Base-by-base conservation (phyloP, 2,888 invertebrate species). In the Scaptomyza parva region DNA sequence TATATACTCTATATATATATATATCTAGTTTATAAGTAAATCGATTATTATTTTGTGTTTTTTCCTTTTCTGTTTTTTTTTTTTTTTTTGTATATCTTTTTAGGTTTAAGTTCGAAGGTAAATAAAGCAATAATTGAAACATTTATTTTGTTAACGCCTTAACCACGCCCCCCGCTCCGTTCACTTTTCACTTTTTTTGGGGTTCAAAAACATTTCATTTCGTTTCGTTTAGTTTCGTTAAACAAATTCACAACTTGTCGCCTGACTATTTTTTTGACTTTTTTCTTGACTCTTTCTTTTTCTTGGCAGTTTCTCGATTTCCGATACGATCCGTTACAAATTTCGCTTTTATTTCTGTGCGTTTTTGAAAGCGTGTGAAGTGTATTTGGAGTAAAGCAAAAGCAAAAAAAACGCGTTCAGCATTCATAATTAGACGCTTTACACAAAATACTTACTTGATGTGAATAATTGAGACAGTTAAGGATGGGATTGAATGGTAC, bases 341-440 rank as follows among this genome's bases (percentile, higher is more conserved):
- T 74, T 73, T 73, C 72, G 72, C 69, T 64, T 72, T 72, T 59
- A 57, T 69, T 6, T 12, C 12, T 28, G 2, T 28, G n/a, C n/a
- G n/a, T 30, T 30, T 64, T 72, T 58, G 70, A 70, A 74, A 66
- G 75, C 75, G 70, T 75, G 75, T 62, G 58, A 75, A 70, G 35
- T 63, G 20, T 57, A 51, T 51, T 45, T 54, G 22, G 33, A 53
- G 24, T 24, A 22, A 26, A n/a, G n/a, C n/a, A n/a, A 18, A 17
- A 33, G 8, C 7, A 1, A 30, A 51, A 45, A 20, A 48, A 0
- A 83, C 84, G 72, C 41, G 28, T 9, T 3, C 40, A 26, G 79
- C 61, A 80, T 80, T 28, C 26, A 17, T 60, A 83, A 79, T 76
- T 73, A 71, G 48, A 33, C 40, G 35, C 18, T 18, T 35, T 44